Evolutionary conservation across 2,888 invertebrate species (phyloP).

Genomic region (Tetramorium bicarinatum): DNA sequence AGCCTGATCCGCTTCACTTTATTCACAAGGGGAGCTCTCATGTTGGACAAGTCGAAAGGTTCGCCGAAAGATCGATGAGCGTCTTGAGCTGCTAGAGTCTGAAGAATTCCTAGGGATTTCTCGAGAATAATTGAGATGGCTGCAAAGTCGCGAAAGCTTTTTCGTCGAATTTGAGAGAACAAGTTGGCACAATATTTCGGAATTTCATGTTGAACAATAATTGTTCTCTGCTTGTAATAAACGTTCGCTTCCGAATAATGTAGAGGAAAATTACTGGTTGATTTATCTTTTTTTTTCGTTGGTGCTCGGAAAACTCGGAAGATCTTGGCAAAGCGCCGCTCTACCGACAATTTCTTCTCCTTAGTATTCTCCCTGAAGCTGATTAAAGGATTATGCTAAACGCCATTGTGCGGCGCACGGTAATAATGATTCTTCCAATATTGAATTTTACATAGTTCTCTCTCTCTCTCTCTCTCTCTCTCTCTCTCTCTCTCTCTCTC

Average conservation of each 20-base stretch:
- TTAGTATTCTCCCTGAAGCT: neutral
- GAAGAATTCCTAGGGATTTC: constrained; percentile 23
- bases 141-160: neutral
- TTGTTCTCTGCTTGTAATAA: neutral
- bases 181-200: neutral
- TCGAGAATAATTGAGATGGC: constrained; percentile 32
- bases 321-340: neutral
- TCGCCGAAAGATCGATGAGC: constrained; percentile 29
- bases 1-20: constrained; percentile 5
- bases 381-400: constrained; percentile 45
- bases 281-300: neutral
- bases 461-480: neutral
- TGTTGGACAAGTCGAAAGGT: neutral
- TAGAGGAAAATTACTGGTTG: neutral
- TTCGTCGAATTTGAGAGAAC: neutral
- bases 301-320: neutral
- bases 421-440: constrained; percentile 36
- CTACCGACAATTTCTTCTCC: neutral
- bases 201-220: neutral
- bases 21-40: neutral
- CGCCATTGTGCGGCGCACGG: constrained; percentile 8
- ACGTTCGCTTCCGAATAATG: neutral
- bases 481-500: neutral
- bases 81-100: constrained; percentile 2
- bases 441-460: constrained; percentile 38